Evolutionary conservation across 2,797 vertebrate genomes (phyloP).

Genomic region (Hippoglossus hippoglossus): DNA sequence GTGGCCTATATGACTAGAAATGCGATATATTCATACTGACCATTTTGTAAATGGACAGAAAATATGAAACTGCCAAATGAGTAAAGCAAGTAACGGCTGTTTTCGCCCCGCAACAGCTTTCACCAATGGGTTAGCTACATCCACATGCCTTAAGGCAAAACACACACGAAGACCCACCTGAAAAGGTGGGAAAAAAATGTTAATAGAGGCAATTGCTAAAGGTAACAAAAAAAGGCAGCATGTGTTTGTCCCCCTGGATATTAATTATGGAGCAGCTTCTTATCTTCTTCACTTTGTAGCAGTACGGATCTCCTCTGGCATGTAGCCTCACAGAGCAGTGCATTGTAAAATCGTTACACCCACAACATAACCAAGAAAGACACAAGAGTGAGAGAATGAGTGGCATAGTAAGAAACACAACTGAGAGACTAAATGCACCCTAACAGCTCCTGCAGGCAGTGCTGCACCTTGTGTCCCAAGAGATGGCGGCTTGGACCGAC

Average conservation of each 20-base stretch:
- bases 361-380: constrained; percentile 35
- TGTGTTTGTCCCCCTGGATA: constrained; percentile 69
- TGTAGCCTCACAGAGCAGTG: constrained; percentile 19
- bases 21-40: no score
- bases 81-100: constrained; percentile 11
- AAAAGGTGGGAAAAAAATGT: constrained; percentile 29
- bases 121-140: constrained; percentile 22
- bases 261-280: constrained; percentile 71
- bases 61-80: constrained; percentile 18
- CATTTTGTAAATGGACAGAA: not conserved
- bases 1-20: no score
- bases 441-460: constrained; percentile 27
- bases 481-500: constrained; percentile 22
- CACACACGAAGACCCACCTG: constrained; percentile 30
- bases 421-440: constrained; percentile 13
- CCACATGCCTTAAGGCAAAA: constrained; percentile 44
- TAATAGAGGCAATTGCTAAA: constrained; percentile 48
- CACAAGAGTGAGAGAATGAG: constrained; percentile 10
- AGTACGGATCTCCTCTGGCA: constrained; percentile 37
- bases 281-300: constrained; percentile 60
- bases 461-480: constrained; percentile 8
- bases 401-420: constrained; percentile 23
- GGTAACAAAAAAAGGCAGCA: constrained; percentile 56
- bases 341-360: constrained; percentile 37
- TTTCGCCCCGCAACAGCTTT: constrained; percentile 20